Percentiles rank a stretch among this genome's conserved stretches.
These are phyloP conservation scores for Oryzias woworae DNA, from an alignment of 2,113 vertebrate species.

Conservation along the genomic window DNA sequence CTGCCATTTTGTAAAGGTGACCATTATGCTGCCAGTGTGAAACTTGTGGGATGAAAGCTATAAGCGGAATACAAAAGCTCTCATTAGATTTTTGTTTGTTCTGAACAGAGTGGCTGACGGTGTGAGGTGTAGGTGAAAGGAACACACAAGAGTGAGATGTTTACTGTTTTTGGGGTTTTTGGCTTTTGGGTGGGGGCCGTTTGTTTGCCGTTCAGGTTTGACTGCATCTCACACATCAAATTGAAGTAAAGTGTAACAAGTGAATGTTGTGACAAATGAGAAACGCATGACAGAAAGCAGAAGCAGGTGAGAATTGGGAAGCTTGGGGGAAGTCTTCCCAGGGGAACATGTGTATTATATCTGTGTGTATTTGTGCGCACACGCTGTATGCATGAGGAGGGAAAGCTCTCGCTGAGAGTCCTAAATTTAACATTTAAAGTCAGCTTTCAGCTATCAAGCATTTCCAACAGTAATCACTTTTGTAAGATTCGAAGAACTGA, in stretches of 20 bases:
- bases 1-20: slow-evolving; percentile 74
- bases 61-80: slow-evolving; percentile 60
- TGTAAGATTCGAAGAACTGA: slow-evolving; percentile 38
- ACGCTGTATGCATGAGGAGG: slow-evolving; percentile 8
- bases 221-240: slow-evolving; percentile 80
- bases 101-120: slow-evolving; percentile 55
- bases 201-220: slow-evolving; percentile 54
- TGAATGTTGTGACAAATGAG: slow-evolving; percentile 78
- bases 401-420: slow-evolving; percentile 1
- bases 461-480: slow-evolving; percentile 24
- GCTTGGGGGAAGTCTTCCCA: slow-evolving; percentile 65
- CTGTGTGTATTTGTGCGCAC: slow-evolving; percentile 17
- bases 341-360: slow-evolving; percentile 43
- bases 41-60: slow-evolving; percentile 67
- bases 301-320: slow-evolving; percentile 79
- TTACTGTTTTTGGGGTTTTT: slow-evolving; percentile 27
- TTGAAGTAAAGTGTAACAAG: slow-evolving; percentile 79
- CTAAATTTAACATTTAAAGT: neutral
- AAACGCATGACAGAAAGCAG: slow-evolving; percentile 67
- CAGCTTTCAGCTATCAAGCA: slow-evolving; percentile 1
- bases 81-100: slow-evolving; percentile 65
- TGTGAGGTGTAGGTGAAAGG: slow-evolving; percentile 43
- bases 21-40: slow-evolving; percentile 78
- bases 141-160: slow-evolving; percentile 41
- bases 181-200: slow-evolving; percentile 4